phyloP scores from a whole-genome alignment of 2,888 invertebrate species.

The Hirtodrosophila trivittata region DNA sequence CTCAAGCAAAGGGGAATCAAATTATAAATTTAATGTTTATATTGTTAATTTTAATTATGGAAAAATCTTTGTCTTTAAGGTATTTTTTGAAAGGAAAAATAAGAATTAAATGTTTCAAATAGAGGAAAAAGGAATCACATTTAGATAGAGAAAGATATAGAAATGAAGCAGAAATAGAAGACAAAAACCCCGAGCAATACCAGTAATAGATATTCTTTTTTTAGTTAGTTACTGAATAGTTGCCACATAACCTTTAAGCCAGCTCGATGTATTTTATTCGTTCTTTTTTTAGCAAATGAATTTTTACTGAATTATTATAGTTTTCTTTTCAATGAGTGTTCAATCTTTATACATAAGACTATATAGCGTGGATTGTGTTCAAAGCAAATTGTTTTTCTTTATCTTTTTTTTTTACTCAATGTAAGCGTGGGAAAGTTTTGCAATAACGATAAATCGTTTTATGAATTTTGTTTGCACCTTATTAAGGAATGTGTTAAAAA shows the following conservation, averaged over 20 bases:
- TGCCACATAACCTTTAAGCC: conserved; percentile 62
- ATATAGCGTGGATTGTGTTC: conserved; percentile 73
- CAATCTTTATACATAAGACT: conserved; percentile 52
- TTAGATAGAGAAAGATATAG: not conserved
- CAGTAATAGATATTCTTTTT: conserved; percentile 14
- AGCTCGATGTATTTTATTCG: conserved; percentile 9
- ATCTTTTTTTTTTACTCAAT: conserved; percentile 23
- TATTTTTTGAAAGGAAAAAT: too few species aligned
- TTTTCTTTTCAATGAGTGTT: conserved; percentile 43
- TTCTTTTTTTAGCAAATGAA: conserved; percentile 35
- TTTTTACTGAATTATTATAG: conserved; percentile 35
- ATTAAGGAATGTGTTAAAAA: conserved; percentile 55
- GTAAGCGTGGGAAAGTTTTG: conserved; percentile 49
- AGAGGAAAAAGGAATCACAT: not conserved
- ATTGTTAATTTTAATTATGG: too few species aligned
- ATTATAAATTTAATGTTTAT: too few species aligned
- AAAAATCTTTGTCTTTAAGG: too few species aligned
- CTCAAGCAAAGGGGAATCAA: too few species aligned
- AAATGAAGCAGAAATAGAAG: conserved; percentile 8
- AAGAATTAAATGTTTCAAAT: too few species aligned
- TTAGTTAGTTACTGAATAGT: conserved; percentile 15
- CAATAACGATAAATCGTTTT: conserved; percentile 59
- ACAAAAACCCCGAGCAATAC: conserved; percentile 51
- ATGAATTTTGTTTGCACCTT: conserved; percentile 41
- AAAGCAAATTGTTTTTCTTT: conserved; percentile 36